A percentile compares a stretch with the other conserved stretches of the same genome.
phyloP scores from a whole-genome alignment of 1,140 invertebrate genomes.

The Zaprionus vittiger region DNA sequence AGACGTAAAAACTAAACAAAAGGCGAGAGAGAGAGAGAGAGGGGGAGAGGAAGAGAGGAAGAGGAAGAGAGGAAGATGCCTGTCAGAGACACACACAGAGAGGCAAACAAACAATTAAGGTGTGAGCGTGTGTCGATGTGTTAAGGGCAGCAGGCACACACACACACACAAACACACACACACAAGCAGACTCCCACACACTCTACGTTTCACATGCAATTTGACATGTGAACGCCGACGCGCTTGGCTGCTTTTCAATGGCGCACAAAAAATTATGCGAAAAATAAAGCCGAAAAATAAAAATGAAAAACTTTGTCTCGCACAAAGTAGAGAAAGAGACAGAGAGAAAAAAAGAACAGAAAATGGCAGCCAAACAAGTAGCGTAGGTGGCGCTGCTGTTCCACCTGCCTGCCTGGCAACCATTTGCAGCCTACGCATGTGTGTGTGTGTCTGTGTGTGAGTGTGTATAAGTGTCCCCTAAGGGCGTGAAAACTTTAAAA shows the following conservation, averaged over 20 bases:
- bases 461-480: neutral
- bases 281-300: conserved; percentile 65
- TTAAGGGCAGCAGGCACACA: conserved; percentile 36
- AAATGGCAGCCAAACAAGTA: neutral
- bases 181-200: conserved; percentile 28
- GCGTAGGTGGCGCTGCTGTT: neutral
- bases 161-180: conserved; percentile 46
- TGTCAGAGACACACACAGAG: conserved; percentile 36
- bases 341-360: conserved; percentile 12
- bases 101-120: conserved; percentile 77
- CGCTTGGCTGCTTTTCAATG: conserved; percentile 69
- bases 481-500: conserved; percentile 1
- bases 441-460: neutral
- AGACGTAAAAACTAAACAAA: conserved; percentile 82
- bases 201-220: conserved; percentile 41
- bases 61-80: neutral
- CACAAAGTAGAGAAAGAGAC: conserved; percentile 30
- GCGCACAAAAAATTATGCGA: conserved; percentile 70
- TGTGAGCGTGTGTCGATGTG: conserved; percentile 32
- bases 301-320: conserved; percentile 44
- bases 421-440: neutral
- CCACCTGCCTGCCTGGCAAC: neutral
- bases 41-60: neutral
- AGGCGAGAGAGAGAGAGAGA: conserved; percentile 44
- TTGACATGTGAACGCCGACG: conserved; percentile 46